These are phyloP conservation scores for Drosophila subobscura DNA, from an alignment of 1,140 invertebrate species.

Conservation along the genomic window DNA sequence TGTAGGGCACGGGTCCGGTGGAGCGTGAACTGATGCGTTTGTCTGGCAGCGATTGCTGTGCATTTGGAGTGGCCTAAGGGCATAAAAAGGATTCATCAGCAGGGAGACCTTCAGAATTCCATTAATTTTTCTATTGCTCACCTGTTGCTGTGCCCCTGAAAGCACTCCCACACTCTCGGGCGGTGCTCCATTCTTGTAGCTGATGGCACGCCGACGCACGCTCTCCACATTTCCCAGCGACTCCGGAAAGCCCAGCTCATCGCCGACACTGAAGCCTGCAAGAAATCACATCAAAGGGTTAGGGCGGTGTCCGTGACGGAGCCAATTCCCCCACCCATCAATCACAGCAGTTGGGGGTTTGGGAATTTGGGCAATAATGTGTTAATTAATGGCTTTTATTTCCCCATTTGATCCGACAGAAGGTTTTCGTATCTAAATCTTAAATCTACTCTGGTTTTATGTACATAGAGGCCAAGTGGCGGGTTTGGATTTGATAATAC, in stretches of 20 bases:
- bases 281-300: slow-evolving; percentile 16
- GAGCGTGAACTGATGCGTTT: slow-evolving; percentile 71
- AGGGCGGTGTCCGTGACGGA: slow-evolving; percentile 2
- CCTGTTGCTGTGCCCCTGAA: slow-evolving; percentile 66
- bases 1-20: slow-evolving; percentile 55
- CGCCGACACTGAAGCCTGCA: slow-evolving; percentile 91
- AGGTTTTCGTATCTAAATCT: slow-evolving; percentile 34
- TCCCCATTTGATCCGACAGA: slow-evolving; percentile 9
- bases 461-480: slow-evolving; percentile 14
- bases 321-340: slow-evolving; percentile 37
- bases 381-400: slow-evolving; percentile 64
- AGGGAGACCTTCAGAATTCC: background rate
- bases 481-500: no score
- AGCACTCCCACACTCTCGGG: slow-evolving; percentile 68
- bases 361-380: slow-evolving; percentile 44
- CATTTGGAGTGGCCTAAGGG: slow-evolving; percentile 18
- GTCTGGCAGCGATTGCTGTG: slow-evolving; percentile 57
- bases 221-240: slow-evolving; percentile 90
- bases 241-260: slow-evolving; percentile 91
- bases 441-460: slow-evolving; percentile 28
- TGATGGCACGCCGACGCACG: slow-evolving; percentile 87
- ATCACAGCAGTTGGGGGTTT: slow-evolving; percentile 39
- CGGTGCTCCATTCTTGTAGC: slow-evolving; percentile 84
- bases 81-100: background rate
- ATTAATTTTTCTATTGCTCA: slow-evolving; percentile 10